phyloP scores from a whole-genome alignment of 2,797 vertebrate species.

The Cetoscarus ocellatus region DNA sequence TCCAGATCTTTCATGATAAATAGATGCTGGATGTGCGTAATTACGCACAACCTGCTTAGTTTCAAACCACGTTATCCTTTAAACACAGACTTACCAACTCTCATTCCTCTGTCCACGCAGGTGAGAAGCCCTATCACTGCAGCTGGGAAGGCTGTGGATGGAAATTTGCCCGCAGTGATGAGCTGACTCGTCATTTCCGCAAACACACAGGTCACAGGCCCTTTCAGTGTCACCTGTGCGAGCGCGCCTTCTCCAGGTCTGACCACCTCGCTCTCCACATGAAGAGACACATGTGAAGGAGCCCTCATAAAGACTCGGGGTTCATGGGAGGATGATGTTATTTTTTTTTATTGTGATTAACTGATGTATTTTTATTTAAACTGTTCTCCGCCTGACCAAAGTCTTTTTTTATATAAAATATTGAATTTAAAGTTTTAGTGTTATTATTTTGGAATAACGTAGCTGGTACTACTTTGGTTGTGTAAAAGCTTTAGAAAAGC shows the following conservation, averaged over 20 bases:
- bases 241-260: constrained; percentile 96
- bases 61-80: not conserved
- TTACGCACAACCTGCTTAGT: constrained; percentile 1
- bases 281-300: constrained; percentile 96
- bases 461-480: constrained; percentile 90
- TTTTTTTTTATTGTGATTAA: constrained; percentile 68
- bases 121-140: constrained; percentile 99
- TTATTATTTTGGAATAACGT: constrained; percentile 85
- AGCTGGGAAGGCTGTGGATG: constrained; percentile 99
- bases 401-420: constrained; percentile 72
- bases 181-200: constrained; percentile 98
- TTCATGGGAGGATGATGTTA: constrained; percentile 43
- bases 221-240: constrained; percentile 98
- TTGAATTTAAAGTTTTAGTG: constrained; percentile 77
- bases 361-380: constrained; percentile 83
- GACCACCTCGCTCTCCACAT: constrained; percentile 98
- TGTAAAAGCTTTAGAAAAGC: constrained; percentile 81
- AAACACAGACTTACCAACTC: constrained; percentile 1
- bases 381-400: constrained; percentile 80
- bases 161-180: constrained; percentile 98
- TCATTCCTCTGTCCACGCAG: constrained; percentile 73
- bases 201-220: constrained; percentile 98
- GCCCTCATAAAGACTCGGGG: constrained; percentile 50
- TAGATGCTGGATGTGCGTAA: constrained; percentile 6
- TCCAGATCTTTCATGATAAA: not conserved